Evolutionary conservation across 1,140 invertebrate genomes (phyloP).

Genomic region (Drosophila lacteicornis): DNA sequence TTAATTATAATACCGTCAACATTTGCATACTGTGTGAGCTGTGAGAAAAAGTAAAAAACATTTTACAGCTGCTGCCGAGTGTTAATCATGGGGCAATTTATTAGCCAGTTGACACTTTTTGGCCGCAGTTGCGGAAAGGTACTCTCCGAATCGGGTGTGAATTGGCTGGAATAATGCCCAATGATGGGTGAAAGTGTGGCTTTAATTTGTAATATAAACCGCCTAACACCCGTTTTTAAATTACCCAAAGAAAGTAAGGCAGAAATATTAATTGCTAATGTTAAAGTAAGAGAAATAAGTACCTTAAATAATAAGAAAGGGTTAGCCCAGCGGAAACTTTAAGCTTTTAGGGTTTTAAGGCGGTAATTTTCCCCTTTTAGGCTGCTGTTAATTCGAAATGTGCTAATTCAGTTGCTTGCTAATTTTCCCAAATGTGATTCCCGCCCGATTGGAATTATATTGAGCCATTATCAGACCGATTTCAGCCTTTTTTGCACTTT

Average conservation of each 20-base stretch:
- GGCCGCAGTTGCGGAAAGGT: slow-evolving; percentile 29
- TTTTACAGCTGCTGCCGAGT: slow-evolving; percentile 50
- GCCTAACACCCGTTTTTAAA: not conserved
- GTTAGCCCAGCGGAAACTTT: not conserved
- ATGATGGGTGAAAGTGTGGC: slow-evolving; percentile 51
- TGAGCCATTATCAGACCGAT: slow-evolving; percentile 4
- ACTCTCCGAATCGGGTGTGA: slow-evolving; percentile 32
- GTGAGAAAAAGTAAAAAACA: slow-evolving; percentile 44
- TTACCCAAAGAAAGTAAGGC: slow-evolving; percentile 9
- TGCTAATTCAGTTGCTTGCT: slow-evolving; percentile 10
- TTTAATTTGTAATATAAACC: slow-evolving; percentile 1
- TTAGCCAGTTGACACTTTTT: slow-evolving; percentile 52
- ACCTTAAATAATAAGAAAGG: not conserved
- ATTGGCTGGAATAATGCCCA: slow-evolving; percentile 27
- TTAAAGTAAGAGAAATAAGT: not conserved
- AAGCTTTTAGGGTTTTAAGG: not conserved
- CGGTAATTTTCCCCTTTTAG: slow-evolving; percentile 2
- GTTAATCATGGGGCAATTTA: slow-evolving; percentile 64
- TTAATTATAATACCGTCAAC: slow-evolving; percentile 55
- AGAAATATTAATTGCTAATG: slow-evolving; percentile 10
- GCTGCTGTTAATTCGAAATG: slow-evolving; percentile 1
- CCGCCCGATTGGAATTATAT: slow-evolving; percentile 22
- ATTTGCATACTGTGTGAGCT: slow-evolving; percentile 59
- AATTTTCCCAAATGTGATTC: slow-evolving; percentile 12
- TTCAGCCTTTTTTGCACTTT: slow-evolving; percentile 3